Evolutionary conservation across 1,140 invertebrate species (phyloP).

Genomic region (Lordiphosa mommai): DNA sequence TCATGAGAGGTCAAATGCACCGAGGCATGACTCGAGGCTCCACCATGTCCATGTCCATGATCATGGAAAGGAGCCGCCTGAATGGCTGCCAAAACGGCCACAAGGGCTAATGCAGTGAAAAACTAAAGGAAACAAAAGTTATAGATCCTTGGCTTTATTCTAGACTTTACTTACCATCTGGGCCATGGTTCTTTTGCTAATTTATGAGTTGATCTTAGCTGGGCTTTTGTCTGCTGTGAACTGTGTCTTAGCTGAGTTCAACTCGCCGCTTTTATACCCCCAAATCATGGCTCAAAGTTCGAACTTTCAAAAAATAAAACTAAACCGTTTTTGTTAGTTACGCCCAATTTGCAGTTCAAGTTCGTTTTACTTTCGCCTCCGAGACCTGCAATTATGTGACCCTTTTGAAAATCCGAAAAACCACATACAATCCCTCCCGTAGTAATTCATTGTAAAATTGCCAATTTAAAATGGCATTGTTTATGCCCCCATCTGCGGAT

Average conservation of each 20-base stretch:
- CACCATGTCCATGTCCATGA: conserved; percentile 40
- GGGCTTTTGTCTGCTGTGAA: conserved; percentile 45
- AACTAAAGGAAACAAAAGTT: conserved; percentile 23
- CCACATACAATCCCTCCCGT: conserved; percentile 38
- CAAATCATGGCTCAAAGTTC: conserved; percentile 3
- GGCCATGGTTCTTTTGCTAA: conserved; percentile 57
- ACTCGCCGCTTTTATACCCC: conserved; percentile 35
- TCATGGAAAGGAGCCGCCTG: conserved; percentile 53
- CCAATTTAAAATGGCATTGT: conserved; percentile 76
- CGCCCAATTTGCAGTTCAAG: conserved; percentile 60
- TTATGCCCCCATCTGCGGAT: conserved; percentile 44
- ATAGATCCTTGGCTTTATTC: not conserved
- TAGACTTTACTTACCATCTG: conserved; percentile 39
- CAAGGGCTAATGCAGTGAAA: conserved; percentile 35
- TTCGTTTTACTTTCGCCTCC: conserved; percentile 51
- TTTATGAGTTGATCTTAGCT: conserved; percentile 58
- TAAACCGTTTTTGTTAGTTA: conserved; percentile 34
- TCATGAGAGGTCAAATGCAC: conserved; percentile 63
- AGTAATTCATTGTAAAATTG: conserved; percentile 71
- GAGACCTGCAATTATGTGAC: conserved; percentile 33
- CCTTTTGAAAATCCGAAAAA: conserved; percentile 5
- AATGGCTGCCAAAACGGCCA: conserved; percentile 36
- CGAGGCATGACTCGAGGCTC: conserved; percentile 65
- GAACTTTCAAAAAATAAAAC: conserved; percentile 49
- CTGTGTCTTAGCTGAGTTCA: conserved; percentile 37